Percentiles rank a stretch among this genome's conserved stretches.
These are phyloP conservation scores for Lycophotia porphyrea DNA, from an alignment of 2,888 invertebrate genomes.

Conservation along the genomic window DNA sequence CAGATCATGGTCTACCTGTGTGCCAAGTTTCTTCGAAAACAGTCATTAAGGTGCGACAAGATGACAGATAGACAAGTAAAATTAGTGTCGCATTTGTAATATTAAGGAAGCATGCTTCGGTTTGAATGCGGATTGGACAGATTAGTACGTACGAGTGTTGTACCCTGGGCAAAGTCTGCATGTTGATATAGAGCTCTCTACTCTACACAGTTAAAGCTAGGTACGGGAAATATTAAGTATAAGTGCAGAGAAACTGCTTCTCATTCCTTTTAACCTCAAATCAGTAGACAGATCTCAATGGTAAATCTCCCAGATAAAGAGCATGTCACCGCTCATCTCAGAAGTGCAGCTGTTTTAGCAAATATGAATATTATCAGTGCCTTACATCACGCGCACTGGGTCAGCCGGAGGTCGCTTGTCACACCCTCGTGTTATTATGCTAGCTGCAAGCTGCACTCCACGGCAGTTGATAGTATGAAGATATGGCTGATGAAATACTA, in stretches of 20 bases:
- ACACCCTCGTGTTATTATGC: conserved; percentile 25
- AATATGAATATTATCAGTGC: conserved; percentile 31
- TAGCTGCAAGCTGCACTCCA: no score
- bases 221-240: neutral
- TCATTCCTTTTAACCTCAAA: neutral
- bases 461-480: neutral
- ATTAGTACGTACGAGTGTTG: neutral
- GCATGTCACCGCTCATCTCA: conserved; percentile 4
- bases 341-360: conserved; percentile 1
- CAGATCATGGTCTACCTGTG: neutral
- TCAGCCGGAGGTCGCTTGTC: conserved; percentile 22
- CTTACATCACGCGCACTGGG: conserved; percentile 36
- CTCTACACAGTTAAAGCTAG: neutral
- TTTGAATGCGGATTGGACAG: neutral
- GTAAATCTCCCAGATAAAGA: conserved; percentile 1
- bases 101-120: neutral
- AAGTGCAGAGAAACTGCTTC: neutral
- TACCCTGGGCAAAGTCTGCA: no score
- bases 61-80: neutral
- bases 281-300: neutral
- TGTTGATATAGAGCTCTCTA: neutral
- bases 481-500: neutral
- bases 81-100: neutral
- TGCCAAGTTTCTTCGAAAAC: neutral
- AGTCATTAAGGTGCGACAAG: neutral